These are phyloP conservation scores for Lasioglossum calceatum DNA, from an alignment of 2,888 invertebrate genomes.

Conservation along the genomic window DNA sequence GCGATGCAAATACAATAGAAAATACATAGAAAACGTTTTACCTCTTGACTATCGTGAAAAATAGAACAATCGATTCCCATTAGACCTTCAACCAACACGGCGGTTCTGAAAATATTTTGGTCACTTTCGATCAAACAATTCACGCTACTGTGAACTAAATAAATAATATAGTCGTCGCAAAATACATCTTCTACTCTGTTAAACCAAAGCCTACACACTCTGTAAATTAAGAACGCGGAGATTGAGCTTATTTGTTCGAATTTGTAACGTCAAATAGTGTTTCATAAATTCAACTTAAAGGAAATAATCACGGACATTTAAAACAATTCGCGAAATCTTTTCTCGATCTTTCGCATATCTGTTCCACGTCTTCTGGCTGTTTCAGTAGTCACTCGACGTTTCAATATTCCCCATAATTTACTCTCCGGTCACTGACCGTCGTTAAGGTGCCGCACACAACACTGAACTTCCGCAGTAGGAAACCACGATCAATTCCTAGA, in stretches of 20 bases:
- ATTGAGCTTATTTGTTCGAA: neutral
- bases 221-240: neutral
- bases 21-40: slow-evolving; percentile 42
- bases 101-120: neutral
- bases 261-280: neutral
- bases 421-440: neutral
- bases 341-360: neutral
- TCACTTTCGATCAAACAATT: neutral
- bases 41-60: slow-evolving; percentile 12
- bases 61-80: slow-evolving; percentile 30
- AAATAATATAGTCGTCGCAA: neutral
- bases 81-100: slow-evolving; percentile 16
- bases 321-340: neutral
- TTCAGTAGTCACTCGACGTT: neutral
- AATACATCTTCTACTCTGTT: neutral
- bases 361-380: neutral
- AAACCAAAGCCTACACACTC: neutral
- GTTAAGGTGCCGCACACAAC: neutral
- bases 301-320: neutral
- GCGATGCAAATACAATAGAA: slow-evolving; percentile 23
- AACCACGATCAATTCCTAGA: neutral
- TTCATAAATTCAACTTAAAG: neutral
- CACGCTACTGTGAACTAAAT: neutral
- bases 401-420: neutral
- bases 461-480: neutral